phyloP scores from a whole-genome alignment of 2,797 vertebrate genomes.

The Aulostomus chinensis region DNA sequence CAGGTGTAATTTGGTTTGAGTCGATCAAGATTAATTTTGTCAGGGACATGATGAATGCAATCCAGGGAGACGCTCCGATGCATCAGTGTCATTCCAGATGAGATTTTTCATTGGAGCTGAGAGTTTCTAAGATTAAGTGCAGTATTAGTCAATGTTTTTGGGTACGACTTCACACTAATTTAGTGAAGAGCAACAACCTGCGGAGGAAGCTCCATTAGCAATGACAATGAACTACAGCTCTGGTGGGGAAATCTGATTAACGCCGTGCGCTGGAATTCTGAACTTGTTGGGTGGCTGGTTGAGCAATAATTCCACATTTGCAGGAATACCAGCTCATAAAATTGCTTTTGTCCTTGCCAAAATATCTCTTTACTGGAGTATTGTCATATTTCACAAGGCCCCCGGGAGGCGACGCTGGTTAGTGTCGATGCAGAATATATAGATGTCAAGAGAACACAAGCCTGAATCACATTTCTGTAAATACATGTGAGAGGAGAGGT shows the following conservation, averaged over 20 bases:
- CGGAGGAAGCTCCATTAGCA: slow-evolving; percentile 82
- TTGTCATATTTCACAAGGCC: slow-evolving; percentile 58
- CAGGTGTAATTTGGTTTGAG: slow-evolving; percentile 84
- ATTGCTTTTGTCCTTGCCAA: slow-evolving; percentile 65
- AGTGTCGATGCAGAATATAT: slow-evolving; percentile 54
- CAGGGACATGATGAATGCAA: slow-evolving; percentile 82
- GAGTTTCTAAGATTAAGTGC: slow-evolving; percentile 83
- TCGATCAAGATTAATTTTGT: slow-evolving; percentile 86
- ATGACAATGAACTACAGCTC: slow-evolving; percentile 82
- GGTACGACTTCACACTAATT: slow-evolving; percentile 83
- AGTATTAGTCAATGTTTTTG: slow-evolving; percentile 86
- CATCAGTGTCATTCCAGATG: slow-evolving; percentile 82
- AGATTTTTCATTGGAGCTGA: slow-evolving; percentile 83
- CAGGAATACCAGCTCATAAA: slow-evolving; percentile 61
- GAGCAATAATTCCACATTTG: slow-evolving; percentile 75
- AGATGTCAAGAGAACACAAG: slow-evolving; percentile 43
- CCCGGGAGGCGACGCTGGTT: slow-evolving; percentile 28
- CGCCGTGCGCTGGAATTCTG: slow-evolving; percentile 65
- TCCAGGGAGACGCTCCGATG: slow-evolving; percentile 73
- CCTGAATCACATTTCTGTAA: slow-evolving; percentile 40
- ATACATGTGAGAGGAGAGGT: too few species aligned
- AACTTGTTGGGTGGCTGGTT: slow-evolving; percentile 70
- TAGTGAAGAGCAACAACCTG: slow-evolving; percentile 82
- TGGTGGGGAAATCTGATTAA: slow-evolving; percentile 79
- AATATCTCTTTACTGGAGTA: slow-evolving; percentile 55